Percentiles rank a stretch among this genome's conserved stretches.
Evolutionary conservation across 2,797 vertebrate species (phyloP).

Genomic region (Gastrophryne carolinensis): DNA sequence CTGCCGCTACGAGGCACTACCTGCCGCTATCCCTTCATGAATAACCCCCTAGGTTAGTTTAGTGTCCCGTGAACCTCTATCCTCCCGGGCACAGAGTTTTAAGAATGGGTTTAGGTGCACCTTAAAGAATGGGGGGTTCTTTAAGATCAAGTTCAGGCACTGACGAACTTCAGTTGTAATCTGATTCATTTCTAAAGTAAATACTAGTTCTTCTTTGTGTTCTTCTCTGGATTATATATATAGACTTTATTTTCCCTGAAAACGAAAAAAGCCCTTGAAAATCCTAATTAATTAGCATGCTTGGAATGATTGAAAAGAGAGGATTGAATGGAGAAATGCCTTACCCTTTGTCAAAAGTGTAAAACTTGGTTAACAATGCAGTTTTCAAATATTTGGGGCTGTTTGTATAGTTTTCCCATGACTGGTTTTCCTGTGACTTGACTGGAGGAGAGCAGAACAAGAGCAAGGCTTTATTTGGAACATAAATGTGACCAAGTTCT

Average conservation of each 20-base stretch:
- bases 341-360: conserved; percentile 57
- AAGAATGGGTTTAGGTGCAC: no score
- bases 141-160: conserved; percentile 53
- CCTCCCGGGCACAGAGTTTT: no score
- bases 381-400: conserved; percentile 66
- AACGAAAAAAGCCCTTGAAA: conserved; percentile 64
- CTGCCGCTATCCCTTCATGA: no score
- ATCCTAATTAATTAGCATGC: conserved; percentile 69
- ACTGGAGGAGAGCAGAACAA: conserved; percentile 53
- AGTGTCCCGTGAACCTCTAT: no score
- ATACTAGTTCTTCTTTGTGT: conserved; percentile 64
- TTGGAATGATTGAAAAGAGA: conserved; percentile 65
- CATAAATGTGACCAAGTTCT: conserved; percentile 53
- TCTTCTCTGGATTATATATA: conserved; percentile 55
- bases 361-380: conserved; percentile 58
- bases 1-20: no score
- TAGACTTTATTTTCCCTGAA: conserved; percentile 58
- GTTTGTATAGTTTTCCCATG: conserved; percentile 71
- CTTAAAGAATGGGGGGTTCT: no score
- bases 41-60: no score
- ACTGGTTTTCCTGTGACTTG: conserved; percentile 57
- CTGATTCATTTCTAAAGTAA: conserved; percentile 65
- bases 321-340: conserved; percentile 63
- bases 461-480: conserved; percentile 56
- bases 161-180: conserved; percentile 53